Evolutionary conservation across 2,888 invertebrate genomes (phyloP), one percentile per base, ranked within the genome.

Genomic region (Cantharis rustica): DNA sequence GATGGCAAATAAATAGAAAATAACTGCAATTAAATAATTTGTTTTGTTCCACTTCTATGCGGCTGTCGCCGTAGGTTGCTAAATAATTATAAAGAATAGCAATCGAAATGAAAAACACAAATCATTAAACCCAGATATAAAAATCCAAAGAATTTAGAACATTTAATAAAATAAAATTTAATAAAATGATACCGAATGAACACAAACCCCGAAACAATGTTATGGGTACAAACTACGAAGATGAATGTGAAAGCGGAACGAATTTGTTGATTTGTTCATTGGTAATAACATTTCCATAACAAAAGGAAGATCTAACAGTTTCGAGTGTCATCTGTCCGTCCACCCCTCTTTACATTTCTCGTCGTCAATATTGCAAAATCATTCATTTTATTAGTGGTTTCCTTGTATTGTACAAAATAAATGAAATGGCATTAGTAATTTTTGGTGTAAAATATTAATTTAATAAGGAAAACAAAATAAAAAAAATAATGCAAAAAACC

Each of bases 281-380:
- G 75, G 79, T 81, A 80, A 78, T 79, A 75, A 79, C 79, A 82
- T 82, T 81, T 81, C 81, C 81, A 82, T 82, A 68, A 82, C 80
- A 82, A 82, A 80, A 75, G 80, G 80, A 79, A 79, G 82, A 80
- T 80, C 75, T 77, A 79, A 79, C 78, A 79, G 78, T 75, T 77
- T 79, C 76, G 79, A 82, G 78, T 81, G 81, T 82, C 82, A 81
- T 81, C 80, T 82, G 82, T 79, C 79, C 72, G 73, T 79, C 72
- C 70, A 76, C 75, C 75, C 76, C 75, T 73, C 75, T 74, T 73
- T 61, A 75, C 72, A 76, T 72, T 72, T 73, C 69, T 69, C 69
- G 77, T 68, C 71, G 71, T 23, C 61, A 69, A 76, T 79, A 79
- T 77, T 79, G 77, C 75, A 75, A 77, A 76, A 47, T 75, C 77